These are phyloP conservation scores for Drosophila picticornis DNA, from an alignment of 2,888 invertebrate species.

Conservation along the genomic window DNA sequence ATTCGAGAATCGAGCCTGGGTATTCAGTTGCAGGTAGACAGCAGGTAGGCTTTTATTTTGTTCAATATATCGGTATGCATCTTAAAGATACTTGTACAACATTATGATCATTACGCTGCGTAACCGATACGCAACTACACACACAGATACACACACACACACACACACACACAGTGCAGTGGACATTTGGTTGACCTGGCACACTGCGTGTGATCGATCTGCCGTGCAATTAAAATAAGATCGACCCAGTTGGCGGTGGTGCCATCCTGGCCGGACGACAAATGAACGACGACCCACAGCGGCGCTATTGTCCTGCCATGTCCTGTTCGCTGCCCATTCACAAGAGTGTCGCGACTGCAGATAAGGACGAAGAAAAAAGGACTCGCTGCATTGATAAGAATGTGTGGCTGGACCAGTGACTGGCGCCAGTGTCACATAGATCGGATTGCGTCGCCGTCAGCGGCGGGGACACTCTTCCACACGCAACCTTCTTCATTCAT, in stretches of 20 bases:
- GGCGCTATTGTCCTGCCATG: conserved; percentile 67
- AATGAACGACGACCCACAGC: conserved; percentile 58
- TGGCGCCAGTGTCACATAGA: conserved; percentile 65
- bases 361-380: conserved; percentile 54
- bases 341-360: conserved; percentile 66
- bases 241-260: conserved; percentile 63
- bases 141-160: conserved; percentile 8
- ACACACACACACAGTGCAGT: not conserved
- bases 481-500: conserved; percentile 57
- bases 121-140: conserved; percentile 60
- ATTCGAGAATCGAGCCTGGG: conserved; percentile 19
- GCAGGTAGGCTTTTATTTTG: conserved; percentile 37
- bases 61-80: conserved; percentile 64
- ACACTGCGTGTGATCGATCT: conserved; percentile 62
- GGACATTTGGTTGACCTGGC: conserved; percentile 43
- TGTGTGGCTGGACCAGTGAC: conserved; percentile 29
- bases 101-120: conserved; percentile 68
- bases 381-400: conserved; percentile 54
- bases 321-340: conserved; percentile 62
- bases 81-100: conserved; percentile 80
- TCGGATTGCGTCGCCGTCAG: conserved; percentile 9
- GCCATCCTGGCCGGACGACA: conserved; percentile 35
- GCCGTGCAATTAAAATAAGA: conserved; percentile 71
- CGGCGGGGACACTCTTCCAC: conserved; percentile 24
- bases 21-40: conserved; percentile 9